phyloP scores from a whole-genome alignment of 2,113 vertebrate genomes.

The Puffinus mauretanicus region DNA sequence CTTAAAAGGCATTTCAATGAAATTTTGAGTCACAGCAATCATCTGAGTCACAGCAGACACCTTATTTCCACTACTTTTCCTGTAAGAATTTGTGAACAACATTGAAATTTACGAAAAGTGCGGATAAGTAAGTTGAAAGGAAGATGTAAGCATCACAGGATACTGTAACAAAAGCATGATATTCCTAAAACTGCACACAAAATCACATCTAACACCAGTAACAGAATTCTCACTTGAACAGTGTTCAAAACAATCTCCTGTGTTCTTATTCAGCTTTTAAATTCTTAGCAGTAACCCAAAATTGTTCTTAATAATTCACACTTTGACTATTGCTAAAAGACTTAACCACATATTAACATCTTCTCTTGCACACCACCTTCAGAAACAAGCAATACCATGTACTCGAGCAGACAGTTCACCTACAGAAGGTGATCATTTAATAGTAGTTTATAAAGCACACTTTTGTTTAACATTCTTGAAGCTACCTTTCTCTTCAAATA shows the following conservation, averaged over 20 bases:
- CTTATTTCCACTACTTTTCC: neutral
- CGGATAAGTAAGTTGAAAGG: neutral
- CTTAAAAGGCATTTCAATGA: neutral
- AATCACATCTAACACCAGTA: neutral
- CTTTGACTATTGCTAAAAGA: neutral
- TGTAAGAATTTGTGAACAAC: neutral
- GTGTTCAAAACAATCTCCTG: neutral
- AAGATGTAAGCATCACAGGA: neutral
- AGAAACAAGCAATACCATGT: neutral
- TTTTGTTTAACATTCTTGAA: neutral
- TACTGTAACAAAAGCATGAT: neutral
- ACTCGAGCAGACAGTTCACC: neutral
- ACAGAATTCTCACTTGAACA: neutral
- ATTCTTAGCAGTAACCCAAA: neutral
- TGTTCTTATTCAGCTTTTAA: neutral
- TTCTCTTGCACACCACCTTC: neutral
- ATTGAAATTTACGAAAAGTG: neutral
- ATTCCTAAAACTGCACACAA: neutral
- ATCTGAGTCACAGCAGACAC: neutral
- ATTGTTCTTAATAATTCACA: neutral
- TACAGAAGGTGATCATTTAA: neutral
- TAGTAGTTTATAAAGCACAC: neutral
- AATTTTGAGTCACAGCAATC: neutral
- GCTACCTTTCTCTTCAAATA: neutral
- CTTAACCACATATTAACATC: neutral